Percentiles rank a stretch among this genome's conserved stretches.
Conservation (phyloP, 2,113 vertebrate genomes). For the Corvus cornix region DNA sequence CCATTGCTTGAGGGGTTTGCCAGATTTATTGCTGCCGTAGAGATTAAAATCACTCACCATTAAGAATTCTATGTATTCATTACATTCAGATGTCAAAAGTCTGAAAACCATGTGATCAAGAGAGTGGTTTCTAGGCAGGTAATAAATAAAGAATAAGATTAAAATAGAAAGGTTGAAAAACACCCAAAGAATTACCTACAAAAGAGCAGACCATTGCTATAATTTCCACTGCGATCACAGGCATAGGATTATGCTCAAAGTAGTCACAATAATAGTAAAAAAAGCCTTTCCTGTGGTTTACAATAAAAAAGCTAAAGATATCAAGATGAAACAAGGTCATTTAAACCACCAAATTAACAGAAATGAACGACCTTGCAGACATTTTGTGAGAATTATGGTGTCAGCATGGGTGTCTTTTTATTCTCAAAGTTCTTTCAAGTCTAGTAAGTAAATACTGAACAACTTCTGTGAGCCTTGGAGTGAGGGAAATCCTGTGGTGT, state of each 20-base stretch:
- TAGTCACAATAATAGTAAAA: background rate
- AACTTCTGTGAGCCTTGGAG: background rate
- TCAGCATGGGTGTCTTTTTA: background rate
- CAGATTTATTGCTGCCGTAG: constrained; percentile 52
- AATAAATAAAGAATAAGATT: constrained; percentile 46
- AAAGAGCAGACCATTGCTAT: background rate
- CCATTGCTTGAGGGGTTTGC: background rate
- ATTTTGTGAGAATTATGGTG: background rate
- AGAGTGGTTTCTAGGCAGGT: background rate
- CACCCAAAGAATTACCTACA: background rate
- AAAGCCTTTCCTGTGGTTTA: background rate
- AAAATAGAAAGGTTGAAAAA: constrained; percentile 34
- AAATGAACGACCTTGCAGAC: background rate
- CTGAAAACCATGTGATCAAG: constrained; percentile 43
- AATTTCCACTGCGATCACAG: background rate
- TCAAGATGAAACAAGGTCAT: background rate
- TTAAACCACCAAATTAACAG: background rate
- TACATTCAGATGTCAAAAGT: constrained; percentile 40
- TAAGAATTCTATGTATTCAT: background rate
- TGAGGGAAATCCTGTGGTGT: background rate
- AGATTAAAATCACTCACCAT: constrained; percentile 53
- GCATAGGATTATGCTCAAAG: background rate
- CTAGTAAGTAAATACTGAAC: background rate
- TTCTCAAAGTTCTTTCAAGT: background rate
- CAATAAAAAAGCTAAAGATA: background rate